Conservation (phyloP, 2,113 vertebrate genomes). For the Natator depressus region DNA sequence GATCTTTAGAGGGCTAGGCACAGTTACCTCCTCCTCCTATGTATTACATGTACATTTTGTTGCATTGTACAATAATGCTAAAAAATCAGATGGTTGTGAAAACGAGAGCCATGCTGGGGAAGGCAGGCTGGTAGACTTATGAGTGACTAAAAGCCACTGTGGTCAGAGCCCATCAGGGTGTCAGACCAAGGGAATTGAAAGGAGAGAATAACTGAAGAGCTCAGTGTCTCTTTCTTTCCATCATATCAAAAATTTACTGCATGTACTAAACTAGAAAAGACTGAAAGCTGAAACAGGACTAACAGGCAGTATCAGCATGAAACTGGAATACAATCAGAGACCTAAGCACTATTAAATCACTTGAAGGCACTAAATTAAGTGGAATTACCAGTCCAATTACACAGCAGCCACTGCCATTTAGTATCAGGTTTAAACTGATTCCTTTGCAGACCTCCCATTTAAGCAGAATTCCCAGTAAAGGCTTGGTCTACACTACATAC, state of each 20-base stretch:
- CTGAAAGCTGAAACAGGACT: not conserved
- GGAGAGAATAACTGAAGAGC: not conserved
- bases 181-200: not conserved
- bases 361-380: not conserved
- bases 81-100: not conserved
- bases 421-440: not conserved
- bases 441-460: not conserved
- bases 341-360: not conserved
- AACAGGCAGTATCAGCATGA: not conserved
- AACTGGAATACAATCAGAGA: not conserved
- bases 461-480: not conserved
- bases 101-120: not conserved
- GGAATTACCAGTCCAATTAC: not conserved
- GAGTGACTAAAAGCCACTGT: not conserved
- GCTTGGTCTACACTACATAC: too few relatives aligned
- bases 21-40: not conserved
- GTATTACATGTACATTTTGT: not conserved
- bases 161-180: not conserved
- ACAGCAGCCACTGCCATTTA: not conserved
- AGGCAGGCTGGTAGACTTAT: not conserved
- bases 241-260: not conserved
- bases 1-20: not conserved
- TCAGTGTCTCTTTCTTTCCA: not conserved
- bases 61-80: not conserved
- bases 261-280: not conserved